Percentiles rank a stretch among this genome's conserved stretches.
These are phyloP conservation scores for Tetramorium alpestre DNA, from an alignment of 1,140 invertebrate species.

Conservation along the genomic window DNA sequence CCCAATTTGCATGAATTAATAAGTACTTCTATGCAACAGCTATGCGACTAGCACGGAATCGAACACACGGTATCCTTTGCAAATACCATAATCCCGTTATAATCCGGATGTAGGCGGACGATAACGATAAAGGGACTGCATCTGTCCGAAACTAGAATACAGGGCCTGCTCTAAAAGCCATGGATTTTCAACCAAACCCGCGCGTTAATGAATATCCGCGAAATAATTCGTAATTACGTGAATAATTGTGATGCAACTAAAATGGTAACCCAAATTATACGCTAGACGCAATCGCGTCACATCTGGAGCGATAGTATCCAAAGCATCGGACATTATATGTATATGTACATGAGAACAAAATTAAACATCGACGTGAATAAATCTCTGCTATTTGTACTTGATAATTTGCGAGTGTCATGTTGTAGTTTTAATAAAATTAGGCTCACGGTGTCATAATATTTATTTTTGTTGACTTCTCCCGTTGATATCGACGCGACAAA, in stretches of 20 bases:
- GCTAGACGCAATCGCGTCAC: neutral
- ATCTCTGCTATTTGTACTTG: conserved; percentile 3
- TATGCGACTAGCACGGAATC: conserved; percentile 11
- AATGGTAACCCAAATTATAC: conserved; percentile 42
- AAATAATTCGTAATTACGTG: conserved; percentile 61
- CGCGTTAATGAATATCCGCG: conserved; percentile 57
- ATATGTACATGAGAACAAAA: neutral
- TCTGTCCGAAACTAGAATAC: conserved; percentile 15
- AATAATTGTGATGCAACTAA: conserved; percentile 50
- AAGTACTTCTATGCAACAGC: conserved; percentile 5
- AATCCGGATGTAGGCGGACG: conserved; percentile 34
- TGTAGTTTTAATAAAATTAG: neutral
- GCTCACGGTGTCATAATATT: neutral
- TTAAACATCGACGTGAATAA: conserved; percentile 20
- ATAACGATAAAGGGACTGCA: conserved; percentile 54
- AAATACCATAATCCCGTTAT: conserved; percentile 37
- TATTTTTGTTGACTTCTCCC: neutral
- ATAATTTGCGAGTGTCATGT: neutral
- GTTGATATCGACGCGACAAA: neutral
- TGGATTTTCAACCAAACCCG: conserved; percentile 40
- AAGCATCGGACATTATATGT: neutral
- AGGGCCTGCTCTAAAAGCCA: conserved; percentile 14
- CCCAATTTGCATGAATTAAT: conserved; percentile 46
- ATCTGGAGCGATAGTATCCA: neutral
- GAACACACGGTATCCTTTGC: conserved; percentile 34